Evolutionary conservation across 2,888 invertebrate genomes (phyloP), one percentile per base, ranked within the genome.

Genomic region (Drosophila stalkeri): DNA sequence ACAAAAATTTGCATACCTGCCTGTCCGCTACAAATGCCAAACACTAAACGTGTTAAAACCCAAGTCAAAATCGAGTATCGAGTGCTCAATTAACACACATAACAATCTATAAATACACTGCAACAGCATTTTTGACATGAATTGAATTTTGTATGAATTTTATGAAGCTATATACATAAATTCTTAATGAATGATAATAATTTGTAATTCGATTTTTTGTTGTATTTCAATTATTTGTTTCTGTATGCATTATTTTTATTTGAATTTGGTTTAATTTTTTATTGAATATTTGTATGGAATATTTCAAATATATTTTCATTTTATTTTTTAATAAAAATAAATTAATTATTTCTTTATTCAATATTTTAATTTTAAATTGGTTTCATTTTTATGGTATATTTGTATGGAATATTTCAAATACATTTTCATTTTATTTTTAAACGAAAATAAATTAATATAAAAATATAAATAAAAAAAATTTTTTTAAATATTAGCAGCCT

Each of bases 41-140:
- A 44, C 57, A 60, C 57, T 54, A 80, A 85, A 82, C 77, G 86
- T 80, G 82, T 81, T 80, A 86, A 82, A 82, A 81, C 74, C 66
- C 65, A 81, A 84, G 54, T 39, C 46, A 41, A 64, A 79, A 52
- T 80, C 54, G 65, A 47, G 51, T 51, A 71, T 68, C 77, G 81
- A 82, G 81, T 75, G 75, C 66, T 88, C 83, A 88, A 84, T 88
- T 88, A 84, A 82, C 88, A 80, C 82, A 73, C 64, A 79, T 59
- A 68, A 61, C 63, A 37, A 44, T 44, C 35, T 12, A 44, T 20
- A 18, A 14, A 12, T 18, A 55, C 23, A 49, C 39, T 39, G 49
- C 11, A 31, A 31, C 49, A n/a, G 9, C 3, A 23, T 23, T 16
- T 20, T 20, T 12, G 20, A 5, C 7, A 20, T 23, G 1, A 20